Evolutionary conservation across 2,797 vertebrate species (phyloP).

Genomic region (Poecile montanus): DNA sequence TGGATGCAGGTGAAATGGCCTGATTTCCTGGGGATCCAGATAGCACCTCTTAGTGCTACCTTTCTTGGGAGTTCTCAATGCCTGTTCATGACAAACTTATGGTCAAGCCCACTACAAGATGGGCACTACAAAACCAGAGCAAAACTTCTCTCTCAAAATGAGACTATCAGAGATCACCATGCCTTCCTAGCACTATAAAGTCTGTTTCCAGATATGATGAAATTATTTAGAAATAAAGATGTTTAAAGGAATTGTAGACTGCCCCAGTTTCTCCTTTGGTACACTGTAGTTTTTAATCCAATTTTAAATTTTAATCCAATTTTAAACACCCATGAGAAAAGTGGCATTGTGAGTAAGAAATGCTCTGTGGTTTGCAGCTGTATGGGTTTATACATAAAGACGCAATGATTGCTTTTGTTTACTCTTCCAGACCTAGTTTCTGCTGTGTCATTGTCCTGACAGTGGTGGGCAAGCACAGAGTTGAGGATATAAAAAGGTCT

Average conservation of each 20-base stretch:
- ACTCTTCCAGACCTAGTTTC: background rate
- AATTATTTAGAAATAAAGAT: background rate
- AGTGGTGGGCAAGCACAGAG: background rate
- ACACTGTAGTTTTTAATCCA: background rate
- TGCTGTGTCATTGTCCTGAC: background rate
- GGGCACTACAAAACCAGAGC: background rate
- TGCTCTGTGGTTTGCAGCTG: background rate
- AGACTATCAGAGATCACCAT: background rate
- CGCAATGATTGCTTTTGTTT: background rate
- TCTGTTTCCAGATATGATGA: background rate
- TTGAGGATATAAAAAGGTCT: background rate
- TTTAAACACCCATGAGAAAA: background rate
- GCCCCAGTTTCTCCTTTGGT: background rate
- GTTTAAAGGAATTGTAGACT: background rate
- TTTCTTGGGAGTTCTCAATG: background rate
- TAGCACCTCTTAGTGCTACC: background rate
- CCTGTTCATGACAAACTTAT: background rate
- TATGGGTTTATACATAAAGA: background rate
- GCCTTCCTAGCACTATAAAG: background rate
- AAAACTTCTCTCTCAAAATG: background rate
- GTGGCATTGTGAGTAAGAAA: background rate
- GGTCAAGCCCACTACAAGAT: background rate
- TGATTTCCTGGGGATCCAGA: background rate
- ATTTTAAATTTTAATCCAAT: background rate
- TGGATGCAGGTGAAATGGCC: background rate